phyloP scores from a whole-genome alignment of 2,113 vertebrate genomes.

The Trichechus manatus region DNA sequence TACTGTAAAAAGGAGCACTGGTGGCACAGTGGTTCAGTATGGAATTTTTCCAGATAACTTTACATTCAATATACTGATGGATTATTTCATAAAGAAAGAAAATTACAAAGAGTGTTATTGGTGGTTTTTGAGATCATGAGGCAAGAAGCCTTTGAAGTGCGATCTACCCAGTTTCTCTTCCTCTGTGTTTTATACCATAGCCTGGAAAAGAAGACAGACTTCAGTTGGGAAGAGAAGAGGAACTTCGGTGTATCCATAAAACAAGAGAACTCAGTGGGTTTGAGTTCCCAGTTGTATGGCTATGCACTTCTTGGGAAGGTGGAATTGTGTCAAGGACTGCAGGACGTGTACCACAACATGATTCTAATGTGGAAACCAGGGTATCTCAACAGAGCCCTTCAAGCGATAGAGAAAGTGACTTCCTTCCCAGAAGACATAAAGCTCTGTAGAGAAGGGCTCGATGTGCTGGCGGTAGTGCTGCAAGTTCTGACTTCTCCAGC shows the following conservation, averaged over 20 bases:
- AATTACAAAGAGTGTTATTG: conserved; percentile 92
- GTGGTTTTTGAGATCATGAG: conserved; percentile 96
- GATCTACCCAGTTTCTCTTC: conserved; percentile 95
- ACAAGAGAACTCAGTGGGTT: conserved; percentile 90
- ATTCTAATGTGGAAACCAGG: conserved; percentile 95
- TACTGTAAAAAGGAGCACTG: too few species aligned
- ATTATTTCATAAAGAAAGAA: conserved; percentile 93
- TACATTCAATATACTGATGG: conserved; percentile 95
- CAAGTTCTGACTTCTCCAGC: conserved; percentile 70
- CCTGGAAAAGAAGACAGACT: conserved; percentile 89
- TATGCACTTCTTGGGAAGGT: conserved; percentile 93
- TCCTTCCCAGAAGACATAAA: conserved; percentile 86
- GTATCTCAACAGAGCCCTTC: conserved; percentile 92
- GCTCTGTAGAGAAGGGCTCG: conserved; percentile 90
- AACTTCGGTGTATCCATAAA: conserved; percentile 92
- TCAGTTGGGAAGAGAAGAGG: conserved; percentile 91
- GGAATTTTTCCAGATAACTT: conserved; percentile 97
- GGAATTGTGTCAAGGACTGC: conserved; percentile 92
- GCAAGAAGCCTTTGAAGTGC: conserved; percentile 94
- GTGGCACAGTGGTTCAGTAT: conserved; percentile 91
- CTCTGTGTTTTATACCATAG: conserved; percentile 91
- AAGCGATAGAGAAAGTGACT: conserved; percentile 92
- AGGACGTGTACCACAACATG: conserved; percentile 93
- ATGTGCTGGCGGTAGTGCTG: conserved; percentile 83
- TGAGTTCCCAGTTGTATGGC: conserved; percentile 94